Conservation (phyloP, 1,140 invertebrate species). For the Tenebrio molitor region DNA sequence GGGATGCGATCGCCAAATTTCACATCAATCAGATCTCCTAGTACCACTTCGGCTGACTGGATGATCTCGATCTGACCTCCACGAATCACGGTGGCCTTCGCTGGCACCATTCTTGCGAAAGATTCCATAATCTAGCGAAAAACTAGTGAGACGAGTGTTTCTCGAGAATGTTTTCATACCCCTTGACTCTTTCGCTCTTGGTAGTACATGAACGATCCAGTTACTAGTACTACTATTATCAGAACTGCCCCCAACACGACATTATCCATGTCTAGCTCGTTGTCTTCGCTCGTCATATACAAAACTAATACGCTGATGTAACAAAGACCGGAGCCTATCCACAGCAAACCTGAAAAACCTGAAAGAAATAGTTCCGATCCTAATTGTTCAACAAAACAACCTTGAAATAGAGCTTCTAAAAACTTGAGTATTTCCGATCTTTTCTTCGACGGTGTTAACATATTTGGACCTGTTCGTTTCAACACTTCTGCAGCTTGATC, state of each 20-base stretch:
- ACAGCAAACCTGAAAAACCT: conserved; percentile 84
- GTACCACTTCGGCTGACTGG: conserved; percentile 74
- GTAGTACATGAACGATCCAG: conserved; percentile 71
- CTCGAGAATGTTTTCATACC: conserved; percentile 43
- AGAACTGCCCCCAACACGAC: conserved; percentile 82
- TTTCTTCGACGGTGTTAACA: conserved; percentile 74
- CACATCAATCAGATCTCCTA: conserved; percentile 82
- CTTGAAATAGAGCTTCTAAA: conserved; percentile 66
- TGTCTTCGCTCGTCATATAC: conserved; percentile 66
- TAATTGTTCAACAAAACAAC: conserved; percentile 47
- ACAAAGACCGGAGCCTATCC: conserved; percentile 82
- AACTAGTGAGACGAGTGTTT: conserved; percentile 57
- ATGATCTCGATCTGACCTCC: conserved; percentile 77
- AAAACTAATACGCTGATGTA: conserved; percentile 76
- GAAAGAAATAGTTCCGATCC: conserved; percentile 47
- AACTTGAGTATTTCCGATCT: conserved; percentile 76
- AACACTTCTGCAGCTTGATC: conserved; percentile 69
- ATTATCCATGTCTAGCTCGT: conserved; percentile 70
- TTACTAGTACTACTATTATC: conserved; percentile 78
- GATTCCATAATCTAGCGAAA: conserved; percentile 84
- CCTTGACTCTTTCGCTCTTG: conserved; percentile 79
- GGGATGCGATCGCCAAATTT: conserved; percentile 82
- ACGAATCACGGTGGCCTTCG: conserved; percentile 74
- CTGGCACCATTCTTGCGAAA: conserved; percentile 77
- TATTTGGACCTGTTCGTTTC: conserved; percentile 75